Conservation (phyloP, 2,888 invertebrate genomes). For the Brenthis ino region DNA sequence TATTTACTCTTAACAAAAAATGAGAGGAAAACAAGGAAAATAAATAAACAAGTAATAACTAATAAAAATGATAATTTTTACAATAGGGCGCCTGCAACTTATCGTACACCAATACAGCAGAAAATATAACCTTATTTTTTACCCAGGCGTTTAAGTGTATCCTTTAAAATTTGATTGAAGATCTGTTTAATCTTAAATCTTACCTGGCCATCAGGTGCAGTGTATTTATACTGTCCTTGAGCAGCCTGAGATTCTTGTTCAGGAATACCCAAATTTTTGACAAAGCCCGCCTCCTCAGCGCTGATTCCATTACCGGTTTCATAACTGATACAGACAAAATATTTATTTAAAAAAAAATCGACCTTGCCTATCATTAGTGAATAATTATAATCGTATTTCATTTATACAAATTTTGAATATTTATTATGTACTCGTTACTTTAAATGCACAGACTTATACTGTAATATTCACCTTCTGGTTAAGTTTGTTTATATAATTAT, state of each 20-base stretch:
- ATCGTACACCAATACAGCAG: neutral
- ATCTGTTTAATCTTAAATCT: conserved; percentile 1
- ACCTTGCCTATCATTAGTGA: neutral
- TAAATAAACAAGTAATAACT: too few relatives aligned
- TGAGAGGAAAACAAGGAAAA: too few relatives aligned
- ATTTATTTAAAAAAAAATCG: neutral
- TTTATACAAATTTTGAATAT: neutral
- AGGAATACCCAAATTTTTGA: conserved; percentile 81
- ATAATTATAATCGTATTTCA: neutral
- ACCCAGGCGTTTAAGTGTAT: neutral
- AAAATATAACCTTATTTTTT: neutral
- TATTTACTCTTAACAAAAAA: too few relatives aligned
- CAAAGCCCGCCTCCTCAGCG: conserved; percentile 82
- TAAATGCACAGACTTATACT: too few relatives aligned
- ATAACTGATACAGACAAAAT: conserved; percentile 57
- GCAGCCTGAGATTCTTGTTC: conserved; percentile 81
- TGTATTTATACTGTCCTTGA: conserved; percentile 84
- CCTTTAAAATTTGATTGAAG: neutral
- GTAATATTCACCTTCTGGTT: too few relatives aligned
- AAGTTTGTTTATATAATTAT: too few relatives aligned
- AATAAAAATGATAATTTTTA: too few relatives aligned
- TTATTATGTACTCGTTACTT: too few relatives aligned
- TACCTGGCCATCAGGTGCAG: conserved; percentile 82
- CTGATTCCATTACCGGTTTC: conserved; percentile 86
- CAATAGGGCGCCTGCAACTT: neutral